These are phyloP conservation scores for Pholis gunnellus DNA, from an alignment of 2,113 vertebrate genomes.

Conservation along the genomic window DNA sequence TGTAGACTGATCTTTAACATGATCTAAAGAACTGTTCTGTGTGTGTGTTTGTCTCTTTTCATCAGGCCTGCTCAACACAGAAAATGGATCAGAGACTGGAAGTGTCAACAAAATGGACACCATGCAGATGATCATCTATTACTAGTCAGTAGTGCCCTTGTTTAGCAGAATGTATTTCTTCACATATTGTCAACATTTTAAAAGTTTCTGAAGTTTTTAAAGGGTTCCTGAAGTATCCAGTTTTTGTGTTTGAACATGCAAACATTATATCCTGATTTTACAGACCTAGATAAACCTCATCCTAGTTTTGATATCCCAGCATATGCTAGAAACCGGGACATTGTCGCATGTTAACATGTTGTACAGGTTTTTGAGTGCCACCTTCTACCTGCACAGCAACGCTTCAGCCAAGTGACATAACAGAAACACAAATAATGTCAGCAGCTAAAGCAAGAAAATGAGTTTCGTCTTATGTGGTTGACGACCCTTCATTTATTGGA, in stretches of 20 bases:
- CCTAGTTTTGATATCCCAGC: background rate
- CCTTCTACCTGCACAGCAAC: background rate
- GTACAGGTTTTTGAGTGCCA: no score
- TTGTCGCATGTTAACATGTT: no score
- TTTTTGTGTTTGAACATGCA: no score
- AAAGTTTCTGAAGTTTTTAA: no score
- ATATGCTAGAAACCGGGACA: no score
- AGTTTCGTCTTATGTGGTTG: background rate
- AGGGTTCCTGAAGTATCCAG: no score
- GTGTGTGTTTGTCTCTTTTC: conserved; percentile 25
- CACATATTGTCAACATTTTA: background rate
- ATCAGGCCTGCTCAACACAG: conserved; percentile 86
- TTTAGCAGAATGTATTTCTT: background rate
- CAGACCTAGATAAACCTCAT: background rate
- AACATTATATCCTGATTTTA: no score
- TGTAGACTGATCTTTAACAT: background rate
- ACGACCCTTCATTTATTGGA: background rate
- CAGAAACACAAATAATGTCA: background rate
- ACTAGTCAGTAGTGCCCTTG: conserved; percentile 85
- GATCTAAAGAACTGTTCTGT: background rate
- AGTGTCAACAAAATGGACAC: conserved; percentile 90
- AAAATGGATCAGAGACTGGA: conserved; percentile 89
- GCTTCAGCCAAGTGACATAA: background rate
- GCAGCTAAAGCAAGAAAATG: background rate
- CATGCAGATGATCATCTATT: conserved; percentile 89